phyloP scores from a whole-genome alignment of 2,888 invertebrate species.

The Lacanobia oleracea region DNA sequence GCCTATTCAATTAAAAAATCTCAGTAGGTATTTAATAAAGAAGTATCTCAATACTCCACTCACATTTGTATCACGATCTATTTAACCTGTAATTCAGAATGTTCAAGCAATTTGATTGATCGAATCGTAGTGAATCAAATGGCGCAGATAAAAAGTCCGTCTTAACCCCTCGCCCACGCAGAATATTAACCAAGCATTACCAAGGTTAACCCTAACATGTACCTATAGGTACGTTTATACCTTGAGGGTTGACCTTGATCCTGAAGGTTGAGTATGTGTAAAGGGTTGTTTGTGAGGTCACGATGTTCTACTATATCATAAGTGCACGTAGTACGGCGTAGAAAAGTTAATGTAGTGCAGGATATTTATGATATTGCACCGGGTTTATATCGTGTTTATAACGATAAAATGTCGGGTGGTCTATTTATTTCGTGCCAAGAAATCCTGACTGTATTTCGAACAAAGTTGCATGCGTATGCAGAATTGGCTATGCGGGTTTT shows the following conservation, averaged over 20 bases:
- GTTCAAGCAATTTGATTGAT: conserved; percentile 46
- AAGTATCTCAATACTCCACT: conserved; percentile 1
- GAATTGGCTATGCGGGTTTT: no score
- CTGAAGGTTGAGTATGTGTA: conserved; percentile 8
- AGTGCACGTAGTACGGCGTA: not conserved
- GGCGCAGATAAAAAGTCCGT: conserved; percentile 39
- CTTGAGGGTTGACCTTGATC: conserved; percentile 12
- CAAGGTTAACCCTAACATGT: conserved; percentile 4
- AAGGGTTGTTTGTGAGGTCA: conserved; percentile 17
- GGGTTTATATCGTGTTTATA: no score
- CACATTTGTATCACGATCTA: conserved; percentile 5
- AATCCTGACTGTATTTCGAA: no score
- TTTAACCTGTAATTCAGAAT: conserved; percentile 31
- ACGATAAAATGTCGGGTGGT: no score
- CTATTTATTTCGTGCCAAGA: no score
- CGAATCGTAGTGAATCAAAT: conserved; percentile 26
- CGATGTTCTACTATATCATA: not conserved
- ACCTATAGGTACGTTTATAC: conserved; percentile 12
- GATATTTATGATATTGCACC: not conserved
- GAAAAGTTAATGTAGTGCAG: not conserved
- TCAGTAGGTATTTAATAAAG: not conserved
- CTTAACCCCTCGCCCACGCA: conserved; percentile 34
- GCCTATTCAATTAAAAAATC: not conserved
- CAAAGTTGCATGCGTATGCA: no score
- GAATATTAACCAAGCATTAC: conserved; percentile 34